Evolutionary conservation across 2,113 vertebrate species (phyloP).

Genomic region (Empidonax traillii): DNA sequence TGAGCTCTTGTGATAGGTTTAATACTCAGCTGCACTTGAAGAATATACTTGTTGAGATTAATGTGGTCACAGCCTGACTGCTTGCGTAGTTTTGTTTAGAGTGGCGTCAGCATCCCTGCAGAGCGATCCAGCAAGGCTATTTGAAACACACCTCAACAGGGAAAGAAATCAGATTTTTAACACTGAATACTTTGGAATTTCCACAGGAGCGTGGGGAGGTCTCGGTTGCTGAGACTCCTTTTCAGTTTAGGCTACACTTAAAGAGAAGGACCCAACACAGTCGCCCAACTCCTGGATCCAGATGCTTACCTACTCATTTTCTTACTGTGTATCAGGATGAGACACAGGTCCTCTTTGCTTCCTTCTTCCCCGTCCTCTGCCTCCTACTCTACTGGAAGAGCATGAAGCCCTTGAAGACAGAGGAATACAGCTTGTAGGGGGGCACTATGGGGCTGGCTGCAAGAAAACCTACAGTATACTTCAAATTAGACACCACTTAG

Average conservation of each 20-base stretch:
- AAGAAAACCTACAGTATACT: background rate
- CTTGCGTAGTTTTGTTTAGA: background rate
- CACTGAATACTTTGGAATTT: background rate
- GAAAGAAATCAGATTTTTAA: background rate
- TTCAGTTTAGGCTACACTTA: background rate
- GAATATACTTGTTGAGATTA: conserved; percentile 11
- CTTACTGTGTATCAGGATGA: background rate
- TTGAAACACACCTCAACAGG: background rate
- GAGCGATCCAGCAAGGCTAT: background rate
- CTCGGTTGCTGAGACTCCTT: rapidly evolving
- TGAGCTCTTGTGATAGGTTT: background rate
- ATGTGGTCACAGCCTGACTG: background rate
- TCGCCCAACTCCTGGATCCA: background rate
- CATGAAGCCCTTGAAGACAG: background rate
- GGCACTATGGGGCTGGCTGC: background rate
- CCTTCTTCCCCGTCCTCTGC: background rate
- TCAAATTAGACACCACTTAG: background rate
- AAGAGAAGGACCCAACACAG: background rate
- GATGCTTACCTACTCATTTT: background rate
- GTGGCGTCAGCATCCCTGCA: background rate
- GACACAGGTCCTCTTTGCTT: background rate
- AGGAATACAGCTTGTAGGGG: background rate
- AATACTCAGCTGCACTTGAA: conserved; percentile 2
- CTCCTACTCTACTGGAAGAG: background rate
- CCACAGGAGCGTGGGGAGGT: background rate